Evolutionary conservation across 1,140 invertebrate species (phyloP), one percentile per base, ranked within the genome.

Genomic region (Camponotus vicinus): DNA sequence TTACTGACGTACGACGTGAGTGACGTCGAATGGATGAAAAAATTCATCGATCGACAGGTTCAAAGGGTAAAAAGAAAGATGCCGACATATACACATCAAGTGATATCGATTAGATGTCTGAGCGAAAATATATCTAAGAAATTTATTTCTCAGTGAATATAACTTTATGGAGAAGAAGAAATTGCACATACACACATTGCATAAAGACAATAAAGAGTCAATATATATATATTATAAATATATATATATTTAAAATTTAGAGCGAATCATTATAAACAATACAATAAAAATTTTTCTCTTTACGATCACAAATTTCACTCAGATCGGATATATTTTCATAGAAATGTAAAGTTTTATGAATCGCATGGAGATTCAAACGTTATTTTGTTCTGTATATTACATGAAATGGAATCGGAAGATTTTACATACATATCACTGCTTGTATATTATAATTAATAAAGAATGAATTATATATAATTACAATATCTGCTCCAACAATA

Each of bases 41-140:
- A 92, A 88, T 95, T 93, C 32, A 63, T 94, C 6, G 90, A 93
- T 18, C 91, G 90, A 42, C 92, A 94, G 89, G 79, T 92, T 6
- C 42, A 90, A 55, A 91, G 88, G 67, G 93, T 94, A 86, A 79
- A 79, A 70, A 69, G n/a, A 7, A 15, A 34, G 9, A 18, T 13
- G 45, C 40, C 21, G 9, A 40, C 67, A 37, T 45, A 73, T 77
- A 11, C 18, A 45, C 18, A 18, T 21, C 18, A 11, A 57, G 7
- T 27, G 3, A 45, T 73, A 82, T 45, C 52, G 52, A 57, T 70
- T 71, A 67, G 34, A 79, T 49, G 42, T 69, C 34, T 27, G 18
- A n/a, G 52, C 66, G 18, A 42, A 71, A 49, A 52, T 59, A 71
- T 71, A 40, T 61, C 3, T 52, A 5, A 52, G 18, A 71, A 61